These are phyloP conservation scores for Amphiura filiformis DNA, from an alignment of 35 echinoderm and acorn worm genomes.

Conservation along the genomic window DNA sequence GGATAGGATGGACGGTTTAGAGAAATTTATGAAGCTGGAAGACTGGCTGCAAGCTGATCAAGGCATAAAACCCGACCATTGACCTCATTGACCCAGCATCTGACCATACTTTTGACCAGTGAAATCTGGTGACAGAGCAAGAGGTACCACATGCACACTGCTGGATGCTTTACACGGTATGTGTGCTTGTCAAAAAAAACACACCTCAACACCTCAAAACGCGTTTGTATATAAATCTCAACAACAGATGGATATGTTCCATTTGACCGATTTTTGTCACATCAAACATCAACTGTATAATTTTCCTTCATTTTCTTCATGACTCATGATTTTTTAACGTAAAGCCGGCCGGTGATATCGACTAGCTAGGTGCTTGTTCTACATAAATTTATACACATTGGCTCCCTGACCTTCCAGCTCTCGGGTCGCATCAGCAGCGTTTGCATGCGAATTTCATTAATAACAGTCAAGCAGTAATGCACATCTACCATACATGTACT, in stretches of 20 bases:
- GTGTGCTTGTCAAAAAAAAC: too few species aligned
- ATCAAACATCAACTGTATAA: background rate
- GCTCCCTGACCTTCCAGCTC: background rate
- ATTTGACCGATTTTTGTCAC: background rate
- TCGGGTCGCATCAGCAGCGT: too few species aligned
- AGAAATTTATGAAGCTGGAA: too few species aligned
- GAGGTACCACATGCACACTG: background rate
- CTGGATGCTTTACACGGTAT: background rate
- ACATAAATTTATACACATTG: background rate
- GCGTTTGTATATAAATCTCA: background rate
- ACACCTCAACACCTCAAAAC: background rate
- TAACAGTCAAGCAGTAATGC: too few species aligned
- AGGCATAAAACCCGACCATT: background rate
- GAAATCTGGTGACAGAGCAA: background rate
- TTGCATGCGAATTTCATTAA: too few species aligned
- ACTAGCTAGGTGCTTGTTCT: background rate
- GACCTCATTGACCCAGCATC: background rate
- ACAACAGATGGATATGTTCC: background rate
- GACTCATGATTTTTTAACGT: background rate
- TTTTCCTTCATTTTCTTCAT: background rate
- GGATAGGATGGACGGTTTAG: background rate
- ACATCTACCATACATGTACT: too few species aligned
- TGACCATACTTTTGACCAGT: background rate
- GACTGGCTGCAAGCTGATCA: background rate
- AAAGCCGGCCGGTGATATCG: background rate